Conservation (phyloP, 2,888 invertebrate genomes). For the Hypercompe scribonia region DNA sequence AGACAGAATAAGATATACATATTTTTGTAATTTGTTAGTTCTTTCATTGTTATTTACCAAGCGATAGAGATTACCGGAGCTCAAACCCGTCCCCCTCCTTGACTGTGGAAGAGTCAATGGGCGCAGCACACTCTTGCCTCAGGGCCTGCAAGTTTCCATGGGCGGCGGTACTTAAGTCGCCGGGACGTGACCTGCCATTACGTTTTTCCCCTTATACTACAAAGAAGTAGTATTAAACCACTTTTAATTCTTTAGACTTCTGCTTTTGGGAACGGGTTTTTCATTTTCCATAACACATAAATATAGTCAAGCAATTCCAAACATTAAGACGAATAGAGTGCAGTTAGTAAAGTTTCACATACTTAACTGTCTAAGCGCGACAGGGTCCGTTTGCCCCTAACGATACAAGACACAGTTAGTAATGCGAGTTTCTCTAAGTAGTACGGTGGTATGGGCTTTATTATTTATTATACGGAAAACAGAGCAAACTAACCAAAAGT, state of each 20-base stretch:
- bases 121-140: no score
- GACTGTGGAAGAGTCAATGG: no score
- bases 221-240: no score
- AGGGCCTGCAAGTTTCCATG: no score
- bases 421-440: slow-evolving; percentile 45
- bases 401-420: slow-evolving; percentile 48
- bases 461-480: slow-evolving; percentile 85
- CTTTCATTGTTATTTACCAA: not conserved
- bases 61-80: no score
- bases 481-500: slow-evolving; percentile 85
- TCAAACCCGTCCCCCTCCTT: no score
- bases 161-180: no score
- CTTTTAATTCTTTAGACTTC: no score
- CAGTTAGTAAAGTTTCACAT: slow-evolving; percentile 42
- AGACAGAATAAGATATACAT: no score
- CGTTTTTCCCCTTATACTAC: no score
- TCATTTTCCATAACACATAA: not conserved
- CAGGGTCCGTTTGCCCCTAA: slow-evolving; percentile 37
- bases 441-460: slow-evolving; percentile 69
- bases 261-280: no score
- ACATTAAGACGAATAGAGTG: slow-evolving; percentile 24
- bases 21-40: not conserved
- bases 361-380: slow-evolving; percentile 47
- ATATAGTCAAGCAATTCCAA: not conserved
- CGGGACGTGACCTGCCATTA: no score